phyloP scores from a whole-genome alignment of 2,888 invertebrate species.

The Drosophila subsilvestris region DNA sequence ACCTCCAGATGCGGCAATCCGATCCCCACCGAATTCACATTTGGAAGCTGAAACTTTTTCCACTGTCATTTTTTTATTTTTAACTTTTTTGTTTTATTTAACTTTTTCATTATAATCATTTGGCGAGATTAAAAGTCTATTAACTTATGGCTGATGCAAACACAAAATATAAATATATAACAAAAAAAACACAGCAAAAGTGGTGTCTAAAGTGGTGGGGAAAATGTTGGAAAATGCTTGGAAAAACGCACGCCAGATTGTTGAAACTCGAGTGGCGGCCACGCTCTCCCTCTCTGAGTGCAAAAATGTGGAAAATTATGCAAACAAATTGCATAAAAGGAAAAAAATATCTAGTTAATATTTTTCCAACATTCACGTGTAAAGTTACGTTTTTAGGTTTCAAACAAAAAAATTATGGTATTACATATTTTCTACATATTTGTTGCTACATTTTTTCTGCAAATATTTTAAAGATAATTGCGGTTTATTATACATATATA shows the following conservation, averaged over 20 bases:
- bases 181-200: neutral
- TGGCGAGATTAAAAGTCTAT: conserved; percentile 27
- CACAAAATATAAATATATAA: conserved; percentile 5
- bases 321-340: neutral
- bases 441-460: neutral
- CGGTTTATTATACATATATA: neutral
- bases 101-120: conserved; percentile 18
- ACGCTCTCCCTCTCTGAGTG: neutral
- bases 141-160: conserved; percentile 8
- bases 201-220: neutral
- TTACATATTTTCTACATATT: neutral
- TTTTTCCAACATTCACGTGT: neutral
- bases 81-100: neutral
- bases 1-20: neutral
- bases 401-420: neutral
- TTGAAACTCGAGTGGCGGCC: neutral
- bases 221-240: neutral
- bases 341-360: neutral
- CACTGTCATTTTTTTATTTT: neutral
- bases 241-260: neutral
- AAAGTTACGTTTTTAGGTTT: neutral
- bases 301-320: neutral
- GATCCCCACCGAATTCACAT: neutral
- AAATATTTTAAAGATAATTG: neutral
- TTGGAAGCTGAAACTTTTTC: neutral